Evolutionary conservation across 1,140 invertebrate genomes (phyloP).

Genomic region (Arctopsyche grandis): DNA sequence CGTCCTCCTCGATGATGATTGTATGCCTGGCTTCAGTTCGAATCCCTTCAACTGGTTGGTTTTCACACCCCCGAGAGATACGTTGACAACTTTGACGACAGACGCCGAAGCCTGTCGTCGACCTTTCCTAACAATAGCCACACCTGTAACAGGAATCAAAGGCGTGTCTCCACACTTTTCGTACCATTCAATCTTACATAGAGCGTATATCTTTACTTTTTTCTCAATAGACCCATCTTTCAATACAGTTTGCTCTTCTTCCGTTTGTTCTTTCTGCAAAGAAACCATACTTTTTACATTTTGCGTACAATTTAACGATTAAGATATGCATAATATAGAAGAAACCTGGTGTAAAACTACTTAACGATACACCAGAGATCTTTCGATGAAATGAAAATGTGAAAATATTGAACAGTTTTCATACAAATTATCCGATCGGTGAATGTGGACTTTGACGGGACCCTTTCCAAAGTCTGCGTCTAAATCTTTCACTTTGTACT

Average conservation of each 20-base stretch:
- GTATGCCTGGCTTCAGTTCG: constrained; percentile 71
- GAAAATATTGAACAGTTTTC: background rate
- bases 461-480: background rate
- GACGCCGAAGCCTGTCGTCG: constrained; percentile 62
- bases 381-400: background rate
- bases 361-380: background rate
- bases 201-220: constrained; percentile 70
- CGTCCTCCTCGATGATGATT: constrained; percentile 69
- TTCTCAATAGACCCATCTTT: constrained; percentile 70
- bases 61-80: constrained; percentile 68
- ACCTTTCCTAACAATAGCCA: constrained; percentile 67
- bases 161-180: constrained; percentile 69
- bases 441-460: background rate
- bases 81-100: constrained; percentile 68
- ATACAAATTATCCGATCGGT: background rate
- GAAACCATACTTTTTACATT: too few relatives aligned
- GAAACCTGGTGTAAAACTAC: background rate
- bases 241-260: constrained; percentile 62
- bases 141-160: constrained; percentile 68
- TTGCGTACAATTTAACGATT: too few relatives aligned
- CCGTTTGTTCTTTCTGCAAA: constrained; percentile 64
- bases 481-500: background rate
- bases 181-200: constrained; percentile 76
- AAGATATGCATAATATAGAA: background rate
- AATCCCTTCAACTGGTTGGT: constrained; percentile 69